A percentile compares a stretch with the other conserved stretches of the same genome.
Evolutionary conservation across 1,140 invertebrate species (phyloP).

Genomic region (Pararge aegeria): DNA sequence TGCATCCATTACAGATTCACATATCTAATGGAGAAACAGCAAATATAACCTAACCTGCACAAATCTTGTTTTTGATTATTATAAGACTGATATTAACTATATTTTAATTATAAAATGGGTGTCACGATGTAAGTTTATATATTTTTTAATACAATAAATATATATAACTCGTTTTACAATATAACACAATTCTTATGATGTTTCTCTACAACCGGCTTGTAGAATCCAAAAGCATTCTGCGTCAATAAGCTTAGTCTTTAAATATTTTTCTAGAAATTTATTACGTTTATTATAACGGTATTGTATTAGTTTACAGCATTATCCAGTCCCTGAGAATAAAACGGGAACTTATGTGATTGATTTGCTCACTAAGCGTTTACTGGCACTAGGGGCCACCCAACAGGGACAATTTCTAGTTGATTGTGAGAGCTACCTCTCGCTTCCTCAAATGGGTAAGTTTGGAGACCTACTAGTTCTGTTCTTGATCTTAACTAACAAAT

Average conservation of each 20-base stretch:
- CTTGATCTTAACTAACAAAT: too few species aligned
- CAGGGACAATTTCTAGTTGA: slow-evolving; percentile 95
- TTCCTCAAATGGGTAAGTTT: slow-evolving; percentile 83
- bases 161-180: too few species aligned
- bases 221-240: too few species aligned
- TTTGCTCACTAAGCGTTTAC: slow-evolving; percentile 90
- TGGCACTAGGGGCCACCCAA: slow-evolving; percentile 91
- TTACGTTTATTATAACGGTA: not conserved
- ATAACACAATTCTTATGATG: too few species aligned
- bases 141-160: too few species aligned
- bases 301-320: slow-evolving; percentile 84
- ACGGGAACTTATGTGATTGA: slow-evolving; percentile 93
- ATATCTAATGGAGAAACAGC: too few species aligned
- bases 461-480: not conserved
- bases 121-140: slow-evolving; percentile 64
- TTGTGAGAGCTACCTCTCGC: slow-evolving; percentile 95
- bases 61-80: too few species aligned
- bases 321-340: slow-evolving; percentile 91
- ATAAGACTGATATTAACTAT: not conserved
- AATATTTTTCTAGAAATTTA: not conserved
- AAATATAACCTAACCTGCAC: not conserved
- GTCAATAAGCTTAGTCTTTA: not conserved
- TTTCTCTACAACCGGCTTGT: too few species aligned
- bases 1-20: too few species aligned
- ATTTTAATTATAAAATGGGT: slow-evolving; percentile 44